Evolutionary conservation across 2,888 invertebrate genomes (phyloP), one percentile per base, ranked within the genome.

Genomic region (Drosophila tripunctata): DNA sequence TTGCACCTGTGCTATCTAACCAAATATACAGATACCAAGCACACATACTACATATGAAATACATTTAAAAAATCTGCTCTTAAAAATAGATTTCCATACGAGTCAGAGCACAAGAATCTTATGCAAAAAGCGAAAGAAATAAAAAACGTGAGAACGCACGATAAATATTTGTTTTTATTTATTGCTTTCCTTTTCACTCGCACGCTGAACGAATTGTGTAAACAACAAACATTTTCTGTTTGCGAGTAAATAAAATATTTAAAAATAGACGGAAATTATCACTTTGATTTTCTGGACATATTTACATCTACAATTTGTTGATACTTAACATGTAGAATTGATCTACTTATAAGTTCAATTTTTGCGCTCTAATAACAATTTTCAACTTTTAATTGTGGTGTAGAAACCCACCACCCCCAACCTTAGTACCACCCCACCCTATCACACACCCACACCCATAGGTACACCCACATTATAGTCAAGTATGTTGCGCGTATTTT

Each of bases 71-170:
- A 60, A 60, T 56, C 40, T 47, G 8, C 1, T 12, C 4, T 19
- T 63, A 67, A 58, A 82, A 74, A 83, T 81, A 81, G 81, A 86
- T 67, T 81, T 81, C 81, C 81, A 81, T 79, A 69, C 54, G 62
- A 67, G 82, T 85, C 86, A 81, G 67, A 77, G 47, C 44, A 36
- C 58, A 83, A 81, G 63, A 81, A 82, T 82, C 80, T 76, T 52
- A 64, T 80, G 81, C 86, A 58, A 69, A 80, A 52, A 86, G 76
- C 83, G 86, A 83, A 84, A 81, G 86, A 86, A 47, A n/a, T n/a
- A n/a, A n/a, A n/a, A 52, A 86, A 79, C 83, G 86, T 86, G 86
- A 81, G 86, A 86, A 47, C 63, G 64, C 62, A 69, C 71, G 74
- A 66, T 68, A 61, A 68, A 66, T 69, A 56, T 72, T 60, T 78